Base-by-base conservation (phyloP, 1,140 invertebrate genomes). In the Subanguina moxae region DNA sequence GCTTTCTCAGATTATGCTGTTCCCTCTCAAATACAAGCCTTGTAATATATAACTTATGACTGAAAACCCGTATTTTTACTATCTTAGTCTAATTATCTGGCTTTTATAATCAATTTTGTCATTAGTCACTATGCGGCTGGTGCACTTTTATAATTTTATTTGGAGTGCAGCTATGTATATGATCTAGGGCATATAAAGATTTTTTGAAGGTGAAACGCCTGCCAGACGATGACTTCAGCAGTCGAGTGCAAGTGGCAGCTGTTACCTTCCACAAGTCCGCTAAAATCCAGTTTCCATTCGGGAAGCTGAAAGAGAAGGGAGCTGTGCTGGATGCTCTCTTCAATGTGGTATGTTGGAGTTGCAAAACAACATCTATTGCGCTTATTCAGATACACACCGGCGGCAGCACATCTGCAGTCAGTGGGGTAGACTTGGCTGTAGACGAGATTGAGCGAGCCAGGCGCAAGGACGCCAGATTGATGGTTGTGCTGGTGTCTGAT, bases 151-250 rank as follows among this genome's bases (percentile, higher is more conserved):
- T n/a, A n/a, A n/a, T n/a, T n/a, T n/a, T n/a, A n/a, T n/a, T n/a
- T n/a, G n/a, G n/a, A n/a, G n/a, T n/a, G n/a, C n/a, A n/a, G n/a
- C n/a, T n/a, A n/a, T n/a, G n/a, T n/a, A n/a, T n/a, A n/a, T n/a
- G n/a, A n/a, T n/a, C n/a, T n/a, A n/a, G n/a, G n/a, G n/a, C n/a
- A n/a, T n/a, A n/a, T n/a, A n/a, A n/a, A n/a, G n/a, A n/a, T n/a
- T n/a, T n/a, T n/a, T 56, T 64, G 3, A 21, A 69, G 67, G 69
- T 69, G 27, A 69, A 69, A 71, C 69, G 61, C 15, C 45, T 71
- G 30, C 76, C 76, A n/a, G 57, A 73, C 32, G 68, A 77, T 28
- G 79, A 82, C 28, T 82, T 82, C 46, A 70, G 70, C 43, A 59
- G 67, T 43, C 21, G 68, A 23, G 67, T 82, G 0, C 74, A 71